Conservation (phyloP, 1,140 invertebrate genomes). For the Bombus cullumanus region DNA sequence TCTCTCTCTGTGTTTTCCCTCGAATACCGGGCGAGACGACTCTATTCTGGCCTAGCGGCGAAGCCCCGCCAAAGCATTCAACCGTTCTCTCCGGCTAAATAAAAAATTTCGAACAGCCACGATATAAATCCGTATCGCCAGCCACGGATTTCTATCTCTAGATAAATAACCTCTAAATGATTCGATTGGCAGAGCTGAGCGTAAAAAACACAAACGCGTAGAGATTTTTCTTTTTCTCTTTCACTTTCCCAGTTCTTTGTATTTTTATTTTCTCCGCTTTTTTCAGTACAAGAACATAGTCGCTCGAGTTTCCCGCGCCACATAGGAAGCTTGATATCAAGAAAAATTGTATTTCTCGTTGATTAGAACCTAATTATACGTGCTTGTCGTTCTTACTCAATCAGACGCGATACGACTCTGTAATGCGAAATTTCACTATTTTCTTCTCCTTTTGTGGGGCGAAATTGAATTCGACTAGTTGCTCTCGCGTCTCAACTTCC, state of each 20-base stretch:
- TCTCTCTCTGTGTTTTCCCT: background rate
- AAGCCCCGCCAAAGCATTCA: background rate
- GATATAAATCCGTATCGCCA: conserved; percentile 16
- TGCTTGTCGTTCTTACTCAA: background rate
- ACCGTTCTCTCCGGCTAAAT: background rate
- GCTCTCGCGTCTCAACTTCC: conserved; percentile 30
- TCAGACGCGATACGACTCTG: conserved; percentile 12
- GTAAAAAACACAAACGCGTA: background rate
- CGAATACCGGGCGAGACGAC: conserved; percentile 6
- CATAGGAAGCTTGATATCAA: background rate
- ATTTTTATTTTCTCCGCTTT: background rate
- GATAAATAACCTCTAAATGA: conserved; percentile 13
- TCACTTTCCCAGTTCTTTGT: background rate
- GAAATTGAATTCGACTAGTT: conserved; percentile 30
- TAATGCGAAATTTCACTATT: conserved; percentile 19
- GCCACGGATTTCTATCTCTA: background rate
- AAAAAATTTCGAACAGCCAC: conserved; percentile 18
- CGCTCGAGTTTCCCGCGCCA: background rate
- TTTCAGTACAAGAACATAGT: no score
- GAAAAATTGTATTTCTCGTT: conserved; percentile 12
- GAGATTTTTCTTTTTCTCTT: background rate
- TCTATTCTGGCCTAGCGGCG: background rate
- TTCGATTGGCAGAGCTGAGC: no score
- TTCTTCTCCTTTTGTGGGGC: background rate
- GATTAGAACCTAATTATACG: conserved; percentile 4